Conservation (phyloP, 2,888 invertebrate genomes). For the Drosophila sordidapex region DNA sequence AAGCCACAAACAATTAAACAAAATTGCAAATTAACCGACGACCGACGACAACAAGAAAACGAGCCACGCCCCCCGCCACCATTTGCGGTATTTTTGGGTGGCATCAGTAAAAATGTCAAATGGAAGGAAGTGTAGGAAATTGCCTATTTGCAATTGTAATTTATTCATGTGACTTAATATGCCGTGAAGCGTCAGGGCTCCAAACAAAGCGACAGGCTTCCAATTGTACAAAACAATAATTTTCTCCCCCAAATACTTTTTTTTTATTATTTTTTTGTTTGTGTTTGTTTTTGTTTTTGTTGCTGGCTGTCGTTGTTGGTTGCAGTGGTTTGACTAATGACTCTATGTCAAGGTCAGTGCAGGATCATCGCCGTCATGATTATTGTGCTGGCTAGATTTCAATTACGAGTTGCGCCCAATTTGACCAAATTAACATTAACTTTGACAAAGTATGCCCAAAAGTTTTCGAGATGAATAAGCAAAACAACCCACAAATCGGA, state of each 20-base stretch:
- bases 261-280: slow-evolving; percentile 29
- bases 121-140: slow-evolving; percentile 80
- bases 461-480: slow-evolving; percentile 17
- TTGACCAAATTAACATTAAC: slow-evolving; percentile 74
- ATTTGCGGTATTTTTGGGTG: slow-evolving; percentile 57
- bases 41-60: slow-evolving; percentile 30
- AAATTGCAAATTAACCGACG: slow-evolving; percentile 79
- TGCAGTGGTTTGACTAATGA: slow-evolving; percentile 74
- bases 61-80: slow-evolving; percentile 18
- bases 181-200: slow-evolving; percentile 71
- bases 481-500: slow-evolving; percentile 10
- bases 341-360: slow-evolving; percentile 65
- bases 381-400: slow-evolving; percentile 57
- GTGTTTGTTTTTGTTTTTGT: slow-evolving; percentile 19
- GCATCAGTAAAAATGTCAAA: slow-evolving; percentile 51
- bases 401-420: slow-evolving; percentile 72
- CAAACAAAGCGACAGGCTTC: slow-evolving; percentile 40
- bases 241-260: slow-evolving; percentile 29
- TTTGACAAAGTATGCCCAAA: slow-evolving; percentile 61
- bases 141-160: slow-evolving; percentile 82
- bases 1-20: slow-evolving; percentile 80
- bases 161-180: slow-evolving; percentile 79
- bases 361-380: slow-evolving; percentile 51
- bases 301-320: not conserved
- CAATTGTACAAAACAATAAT: slow-evolving; percentile 70